Conservation (phyloP, 1,140 invertebrate species). For the Cherax quadricarinatus region DNA sequence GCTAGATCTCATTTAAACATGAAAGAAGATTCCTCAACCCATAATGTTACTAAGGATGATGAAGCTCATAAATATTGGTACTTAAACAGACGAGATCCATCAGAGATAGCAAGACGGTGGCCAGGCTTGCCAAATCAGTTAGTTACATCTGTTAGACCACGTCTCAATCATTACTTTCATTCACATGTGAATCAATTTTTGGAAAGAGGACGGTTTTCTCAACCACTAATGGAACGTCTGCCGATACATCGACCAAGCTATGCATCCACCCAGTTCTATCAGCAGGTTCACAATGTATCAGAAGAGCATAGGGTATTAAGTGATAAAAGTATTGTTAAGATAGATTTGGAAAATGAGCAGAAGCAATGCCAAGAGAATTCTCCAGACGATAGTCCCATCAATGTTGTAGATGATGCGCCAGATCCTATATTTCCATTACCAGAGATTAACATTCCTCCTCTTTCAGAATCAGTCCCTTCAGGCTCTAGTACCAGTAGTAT, state of each 20-base stretch:
- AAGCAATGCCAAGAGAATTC: constrained; percentile 48
- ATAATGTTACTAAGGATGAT: constrained; percentile 22
- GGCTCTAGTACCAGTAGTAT: background rate
- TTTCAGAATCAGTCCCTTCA: constrained; percentile 30
- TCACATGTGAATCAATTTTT: constrained; percentile 11
- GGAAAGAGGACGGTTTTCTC: constrained; percentile 5
- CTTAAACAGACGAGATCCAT: background rate
- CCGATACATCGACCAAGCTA: constrained; percentile 9
- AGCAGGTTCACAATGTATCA: background rate
- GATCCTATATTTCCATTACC: constrained; percentile 59
- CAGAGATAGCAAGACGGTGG: constrained; percentile 19
- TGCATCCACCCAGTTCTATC: constrained; percentile 17
- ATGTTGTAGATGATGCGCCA: constrained; percentile 63
- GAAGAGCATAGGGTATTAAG: background rate
- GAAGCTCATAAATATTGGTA: constrained; percentile 16
- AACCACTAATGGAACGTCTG: background rate
- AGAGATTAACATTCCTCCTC: constrained; percentile 63
- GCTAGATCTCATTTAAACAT: background rate
- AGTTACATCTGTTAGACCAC: constrained; percentile 23
- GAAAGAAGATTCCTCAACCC: constrained; percentile 14
- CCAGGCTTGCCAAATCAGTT: constrained; percentile 36
- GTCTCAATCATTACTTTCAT: constrained; percentile 16
- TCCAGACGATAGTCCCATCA: constrained; percentile 70
- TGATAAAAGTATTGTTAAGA: background rate
- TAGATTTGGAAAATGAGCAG: constrained; percentile 25